These are phyloP conservation scores for Cyanoderma ruficeps DNA, from an alignment of 2,113 vertebrate genomes.

Conservation along the genomic window DNA sequence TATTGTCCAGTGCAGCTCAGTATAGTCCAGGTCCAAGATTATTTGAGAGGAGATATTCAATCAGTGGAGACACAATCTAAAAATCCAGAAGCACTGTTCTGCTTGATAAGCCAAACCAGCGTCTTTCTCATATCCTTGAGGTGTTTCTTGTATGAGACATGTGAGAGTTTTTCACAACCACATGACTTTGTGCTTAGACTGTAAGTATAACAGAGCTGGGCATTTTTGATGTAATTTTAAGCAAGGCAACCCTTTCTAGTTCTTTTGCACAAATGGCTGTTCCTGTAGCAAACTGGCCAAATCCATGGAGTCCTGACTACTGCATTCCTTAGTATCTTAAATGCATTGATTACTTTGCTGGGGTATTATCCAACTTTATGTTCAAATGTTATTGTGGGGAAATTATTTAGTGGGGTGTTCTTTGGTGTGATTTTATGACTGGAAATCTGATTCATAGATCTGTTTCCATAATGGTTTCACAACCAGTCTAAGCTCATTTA, in stretches of 20 bases:
- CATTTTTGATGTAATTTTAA: neutral
- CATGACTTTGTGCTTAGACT: neutral
- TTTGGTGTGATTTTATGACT: neutral
- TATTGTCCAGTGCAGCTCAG: neutral
- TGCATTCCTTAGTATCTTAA: neutral
- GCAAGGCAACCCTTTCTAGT: neutral
- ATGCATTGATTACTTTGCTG: neutral
- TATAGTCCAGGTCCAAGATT: neutral
- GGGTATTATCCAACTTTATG: neutral
- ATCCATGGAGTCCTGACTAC: neutral
- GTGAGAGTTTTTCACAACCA: neutral
- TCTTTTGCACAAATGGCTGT: neutral
- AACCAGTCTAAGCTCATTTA: neutral
- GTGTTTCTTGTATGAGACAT: neutral
- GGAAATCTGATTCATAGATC: neutral
- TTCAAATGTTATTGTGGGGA: neutral
- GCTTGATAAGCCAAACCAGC: neutral
- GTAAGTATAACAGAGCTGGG: neutral
- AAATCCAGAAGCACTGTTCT: neutral
- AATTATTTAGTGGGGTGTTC: neutral
- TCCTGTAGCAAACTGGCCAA: neutral
- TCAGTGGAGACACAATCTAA: neutral
- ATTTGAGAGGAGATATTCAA: neutral
- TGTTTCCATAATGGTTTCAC: neutral
- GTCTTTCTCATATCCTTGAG: neutral